These are phyloP conservation scores for Bujurquina vittata DNA, from an alignment of 2,113 vertebrate species.

Conservation along the genomic window DNA sequence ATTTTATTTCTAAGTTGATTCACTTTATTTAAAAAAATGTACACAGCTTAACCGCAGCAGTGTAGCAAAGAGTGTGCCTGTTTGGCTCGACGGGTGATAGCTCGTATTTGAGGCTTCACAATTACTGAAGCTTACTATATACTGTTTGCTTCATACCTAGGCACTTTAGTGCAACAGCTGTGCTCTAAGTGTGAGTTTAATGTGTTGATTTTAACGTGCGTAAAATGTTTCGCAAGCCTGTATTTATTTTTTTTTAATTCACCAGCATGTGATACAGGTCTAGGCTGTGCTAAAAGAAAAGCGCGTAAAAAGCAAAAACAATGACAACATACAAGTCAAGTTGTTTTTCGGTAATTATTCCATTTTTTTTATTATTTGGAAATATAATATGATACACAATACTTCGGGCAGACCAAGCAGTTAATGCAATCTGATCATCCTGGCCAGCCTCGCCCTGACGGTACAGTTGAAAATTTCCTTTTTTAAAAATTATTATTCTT, in stretches of 20 bases:
- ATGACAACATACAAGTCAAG: slow-evolving; percentile 23
- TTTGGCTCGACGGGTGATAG: neutral
- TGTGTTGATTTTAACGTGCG: neutral
- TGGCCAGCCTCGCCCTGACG: slow-evolving; percentile 55
- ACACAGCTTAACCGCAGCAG: neutral
- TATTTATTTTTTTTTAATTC: neutral
- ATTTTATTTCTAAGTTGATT: neutral
- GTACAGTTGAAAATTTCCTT: slow-evolving; percentile 38
- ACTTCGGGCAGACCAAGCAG: slow-evolving; percentile 67
- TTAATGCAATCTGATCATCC: slow-evolving; percentile 68
- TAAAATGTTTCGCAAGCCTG: slow-evolving; percentile 24
- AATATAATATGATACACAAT: slow-evolving; percentile 78
- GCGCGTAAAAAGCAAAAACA: neutral
- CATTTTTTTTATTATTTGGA: slow-evolving; percentile 70
- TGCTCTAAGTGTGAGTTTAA: neutral
- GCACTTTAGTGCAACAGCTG: neutral
- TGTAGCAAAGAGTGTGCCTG: neutral
- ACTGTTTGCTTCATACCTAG: neutral
- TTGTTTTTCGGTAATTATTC: slow-evolving; percentile 45
- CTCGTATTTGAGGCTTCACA: neutral
- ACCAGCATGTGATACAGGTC: too few relatives aligned
- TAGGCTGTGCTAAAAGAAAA: neutral
- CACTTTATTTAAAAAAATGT: neutral
- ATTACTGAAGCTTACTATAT: neutral
- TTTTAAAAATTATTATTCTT: neutral